Conservation (phyloP, 2,113 vertebrate species). For the Pandion haliaetus region DNA sequence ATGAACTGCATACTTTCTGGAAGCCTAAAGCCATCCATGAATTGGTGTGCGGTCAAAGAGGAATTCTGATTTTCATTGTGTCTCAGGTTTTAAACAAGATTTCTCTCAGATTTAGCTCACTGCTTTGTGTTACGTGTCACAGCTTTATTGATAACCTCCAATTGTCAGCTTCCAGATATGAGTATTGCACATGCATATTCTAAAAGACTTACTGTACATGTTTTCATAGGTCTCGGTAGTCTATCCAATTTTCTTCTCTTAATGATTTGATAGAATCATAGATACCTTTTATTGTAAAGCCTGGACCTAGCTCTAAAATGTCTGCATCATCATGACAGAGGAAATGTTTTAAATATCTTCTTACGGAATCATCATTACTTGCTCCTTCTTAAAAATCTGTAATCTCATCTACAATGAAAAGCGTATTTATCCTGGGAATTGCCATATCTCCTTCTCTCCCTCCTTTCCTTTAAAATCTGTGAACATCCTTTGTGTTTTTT, state of each 20-base stretch:
- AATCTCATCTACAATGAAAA: background rate
- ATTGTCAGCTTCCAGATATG: background rate
- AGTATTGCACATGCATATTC: background rate
- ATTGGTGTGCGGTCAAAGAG: background rate
- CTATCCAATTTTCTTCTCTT: background rate
- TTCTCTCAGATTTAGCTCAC: background rate
- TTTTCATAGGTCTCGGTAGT: background rate
- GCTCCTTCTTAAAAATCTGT: background rate
- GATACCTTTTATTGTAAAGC: background rate
- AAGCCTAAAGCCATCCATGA: background rate
- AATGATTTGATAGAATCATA: background rate
- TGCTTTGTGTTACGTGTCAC: background rate
- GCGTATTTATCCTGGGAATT: background rate
- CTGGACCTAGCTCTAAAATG: background rate
- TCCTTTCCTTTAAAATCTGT: background rate
- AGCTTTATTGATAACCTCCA: background rate
- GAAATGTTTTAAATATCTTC: background rate
- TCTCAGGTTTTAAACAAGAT: background rate
- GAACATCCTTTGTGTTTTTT: background rate
- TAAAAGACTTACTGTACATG: background rate
- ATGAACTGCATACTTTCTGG: background rate
- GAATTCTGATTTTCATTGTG: background rate
- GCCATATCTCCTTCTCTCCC: background rate
- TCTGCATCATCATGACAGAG: background rate
- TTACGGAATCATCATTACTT: background rate